phyloP scores from a whole-genome alignment of 2,797 vertebrate species.

The Parauchenoglanis ngamensis region DNA sequence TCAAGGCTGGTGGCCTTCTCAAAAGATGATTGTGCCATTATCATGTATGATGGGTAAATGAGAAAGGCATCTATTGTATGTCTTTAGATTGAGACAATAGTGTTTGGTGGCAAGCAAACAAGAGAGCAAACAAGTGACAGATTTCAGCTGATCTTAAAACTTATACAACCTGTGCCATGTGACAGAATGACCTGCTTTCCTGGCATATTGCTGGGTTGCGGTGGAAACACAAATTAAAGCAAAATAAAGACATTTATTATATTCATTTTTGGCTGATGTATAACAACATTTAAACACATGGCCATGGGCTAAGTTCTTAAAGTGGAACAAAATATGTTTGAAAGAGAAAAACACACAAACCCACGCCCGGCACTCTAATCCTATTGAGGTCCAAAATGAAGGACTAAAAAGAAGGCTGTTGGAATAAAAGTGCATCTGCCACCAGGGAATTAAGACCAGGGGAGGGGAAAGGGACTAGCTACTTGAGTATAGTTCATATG shows the following conservation, averaged over 20 bases:
- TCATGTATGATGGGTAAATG: slow-evolving; percentile 55
- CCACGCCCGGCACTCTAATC: slow-evolving; percentile 72
- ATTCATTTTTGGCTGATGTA: neutral
- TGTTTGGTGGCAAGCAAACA: slow-evolving; percentile 29
- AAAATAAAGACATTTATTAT: neutral
- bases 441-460: slow-evolving; percentile 66
- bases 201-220: neutral
- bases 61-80: slow-evolving; percentile 46
- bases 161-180: neutral
- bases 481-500: slow-evolving; percentile 83
- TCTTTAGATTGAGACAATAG: slow-evolving; percentile 43
- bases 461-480: slow-evolving; percentile 71
- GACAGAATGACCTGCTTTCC: neutral
- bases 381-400: slow-evolving; percentile 58
- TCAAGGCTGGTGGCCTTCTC: slow-evolving; percentile 65
- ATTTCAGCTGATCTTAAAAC: slow-evolving; percentile 37
- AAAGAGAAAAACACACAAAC: slow-evolving; percentile 63
- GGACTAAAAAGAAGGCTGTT: slow-evolving; percentile 66
- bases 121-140: slow-evolving; percentile 29
- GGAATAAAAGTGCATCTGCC: slow-evolving; percentile 83
- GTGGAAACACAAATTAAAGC: neutral
- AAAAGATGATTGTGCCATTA: slow-evolving; percentile 64
- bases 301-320: slow-evolving; percentile 8
- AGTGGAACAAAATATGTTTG: slow-evolving; percentile 44
- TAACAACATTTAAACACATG: neutral